phyloP scores from a whole-genome alignment of 1,140 invertebrate species.

The Phenacoccus solenopsis region DNA sequence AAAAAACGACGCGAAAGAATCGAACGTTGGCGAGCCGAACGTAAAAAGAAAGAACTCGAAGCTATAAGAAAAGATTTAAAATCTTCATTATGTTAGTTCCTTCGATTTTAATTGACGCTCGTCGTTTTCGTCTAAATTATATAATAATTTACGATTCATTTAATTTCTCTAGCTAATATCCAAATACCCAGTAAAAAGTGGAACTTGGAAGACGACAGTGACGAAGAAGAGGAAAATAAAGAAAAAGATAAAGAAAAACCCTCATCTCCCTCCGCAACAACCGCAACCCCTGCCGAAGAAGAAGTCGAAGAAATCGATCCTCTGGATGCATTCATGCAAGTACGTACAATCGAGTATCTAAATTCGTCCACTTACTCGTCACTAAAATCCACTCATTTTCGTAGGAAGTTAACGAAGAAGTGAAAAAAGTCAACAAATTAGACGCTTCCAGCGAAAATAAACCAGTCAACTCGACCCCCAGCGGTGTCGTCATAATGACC shows the following conservation, averaged over 20 bases:
- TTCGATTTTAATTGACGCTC: background rate
- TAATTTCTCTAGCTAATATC: slow-evolving; percentile 35
- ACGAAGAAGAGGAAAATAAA: slow-evolving; percentile 43
- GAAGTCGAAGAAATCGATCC: slow-evolving; percentile 77
- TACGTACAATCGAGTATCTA: slow-evolving; percentile 34
- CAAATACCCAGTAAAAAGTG: slow-evolving; percentile 64
- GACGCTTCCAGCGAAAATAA: slow-evolving; percentile 34
- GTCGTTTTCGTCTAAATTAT: background rate
- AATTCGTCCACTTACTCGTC: slow-evolving; percentile 8
- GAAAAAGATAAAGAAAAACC: slow-evolving; percentile 40
- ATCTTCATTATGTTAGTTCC: slow-evolving; percentile 25
- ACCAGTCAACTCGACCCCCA: slow-evolving; percentile 21
- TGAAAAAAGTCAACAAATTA: slow-evolving; percentile 76
- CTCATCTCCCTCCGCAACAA: slow-evolving; percentile 28
- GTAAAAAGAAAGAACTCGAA: slow-evolving; percentile 75
- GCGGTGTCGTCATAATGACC: slow-evolving; percentile 66
- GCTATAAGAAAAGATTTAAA: slow-evolving; percentile 58
- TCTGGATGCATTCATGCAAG: slow-evolving; percentile 92
- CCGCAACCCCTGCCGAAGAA: slow-evolving; percentile 28
- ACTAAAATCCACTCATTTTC: slow-evolving; percentile 24
- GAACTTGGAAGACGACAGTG: slow-evolving; percentile 83
- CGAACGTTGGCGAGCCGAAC: slow-evolving; percentile 78
- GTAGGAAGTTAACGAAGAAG: slow-evolving; percentile 67
- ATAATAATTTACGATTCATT: slow-evolving; percentile 5
- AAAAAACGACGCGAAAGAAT: slow-evolving; percentile 86